These are phyloP conservation scores for Gobio occitaniae DNA, from an alignment of 2,797 vertebrate genomes.

Conservation along the genomic window DNA sequence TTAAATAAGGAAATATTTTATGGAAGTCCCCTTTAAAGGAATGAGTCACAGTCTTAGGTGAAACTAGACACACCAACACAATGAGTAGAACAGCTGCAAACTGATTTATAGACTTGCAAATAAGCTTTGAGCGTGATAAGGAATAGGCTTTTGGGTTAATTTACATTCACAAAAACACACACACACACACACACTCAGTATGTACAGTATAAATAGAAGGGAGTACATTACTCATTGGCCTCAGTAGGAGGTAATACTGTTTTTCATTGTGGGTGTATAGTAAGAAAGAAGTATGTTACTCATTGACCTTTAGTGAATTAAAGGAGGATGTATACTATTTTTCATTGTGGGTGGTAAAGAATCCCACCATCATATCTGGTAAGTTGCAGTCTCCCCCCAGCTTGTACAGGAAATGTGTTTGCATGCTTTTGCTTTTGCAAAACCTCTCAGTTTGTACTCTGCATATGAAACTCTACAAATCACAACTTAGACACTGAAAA, in stretches of 20 bases:
- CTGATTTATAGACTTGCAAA: background rate
- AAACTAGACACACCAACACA: slow-evolving; percentile 11
- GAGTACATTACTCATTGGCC: background rate
- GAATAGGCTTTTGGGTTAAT: background rate
- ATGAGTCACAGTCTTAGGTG: slow-evolving; percentile 12
- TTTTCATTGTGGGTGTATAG: background rate
- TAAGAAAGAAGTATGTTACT: background rate
- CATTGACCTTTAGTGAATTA: background rate
- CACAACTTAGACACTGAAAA: background rate
- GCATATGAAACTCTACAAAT: background rate
- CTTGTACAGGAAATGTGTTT: slow-evolving; percentile 28
- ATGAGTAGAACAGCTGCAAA: background rate
- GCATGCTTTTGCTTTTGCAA: slow-evolving; percentile 31
- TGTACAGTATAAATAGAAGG: background rate
- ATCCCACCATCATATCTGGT: slow-evolving; percentile 47
- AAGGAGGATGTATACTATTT: background rate
- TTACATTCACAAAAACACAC: background rate
- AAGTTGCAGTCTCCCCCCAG: slow-evolving; percentile 20
- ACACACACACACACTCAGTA: background rate
- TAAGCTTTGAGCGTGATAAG: background rate
- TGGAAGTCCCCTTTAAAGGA: slow-evolving; percentile 12
- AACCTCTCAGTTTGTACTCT: slow-evolving; percentile 3
- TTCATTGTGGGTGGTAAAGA: slow-evolving; percentile 26
- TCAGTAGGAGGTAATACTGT: background rate
- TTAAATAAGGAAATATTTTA: background rate